Base-by-base conservation (phyloP, 2,888 invertebrate genomes). In the Clivina fossor region DNA sequence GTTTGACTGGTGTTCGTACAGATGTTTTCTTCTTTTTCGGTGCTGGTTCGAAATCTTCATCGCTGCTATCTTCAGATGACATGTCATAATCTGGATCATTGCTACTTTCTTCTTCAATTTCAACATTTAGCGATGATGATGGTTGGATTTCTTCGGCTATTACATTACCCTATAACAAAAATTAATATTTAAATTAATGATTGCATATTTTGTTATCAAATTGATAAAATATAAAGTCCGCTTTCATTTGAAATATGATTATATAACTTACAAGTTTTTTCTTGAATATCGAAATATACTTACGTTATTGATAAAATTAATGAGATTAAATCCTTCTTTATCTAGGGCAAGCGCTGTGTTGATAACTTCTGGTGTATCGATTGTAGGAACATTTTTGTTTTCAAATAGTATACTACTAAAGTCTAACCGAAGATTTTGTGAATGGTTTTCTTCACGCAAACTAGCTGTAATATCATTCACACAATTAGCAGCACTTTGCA, bases 341-440 rank as follows among this genome's bases (percentile, higher is more conserved):
- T 70, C 74, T 63, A 69, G 63, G 57, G 68, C 66, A 37, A 68
- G 66, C 11, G 74, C 71, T 4, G 72, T 69, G 16, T 73, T 73
- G 33, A 76, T 71, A 43, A 77, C 71, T 62, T 74, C 75, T 4
- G 77, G 76, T 20, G 77, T 77, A 59, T 68, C 69, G 15, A 71
- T 60, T 4, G 61, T 41, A 41, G 37, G 28, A 16, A 16, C 9
- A 1, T 16, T 30, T 32, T 38, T 47, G 19, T 32, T 38, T 3
- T 37, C 24, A 3, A 16, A 28, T 32, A 37, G 47, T 13, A 55
- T 35, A 16, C 47, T 55, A 8, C 22, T 33, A 15, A 55, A 55
- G 24, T 55, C 55, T 13, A 55, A 11, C 11, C 32, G 46, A 7
- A 47, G 32, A n/a, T n/a, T n/a, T n/a, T n/a, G n/a, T n/a, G n/a